Evolutionary conservation across 2,113 vertebrate species (phyloP).

Genomic region (Neodon shergylaensis): DNA sequence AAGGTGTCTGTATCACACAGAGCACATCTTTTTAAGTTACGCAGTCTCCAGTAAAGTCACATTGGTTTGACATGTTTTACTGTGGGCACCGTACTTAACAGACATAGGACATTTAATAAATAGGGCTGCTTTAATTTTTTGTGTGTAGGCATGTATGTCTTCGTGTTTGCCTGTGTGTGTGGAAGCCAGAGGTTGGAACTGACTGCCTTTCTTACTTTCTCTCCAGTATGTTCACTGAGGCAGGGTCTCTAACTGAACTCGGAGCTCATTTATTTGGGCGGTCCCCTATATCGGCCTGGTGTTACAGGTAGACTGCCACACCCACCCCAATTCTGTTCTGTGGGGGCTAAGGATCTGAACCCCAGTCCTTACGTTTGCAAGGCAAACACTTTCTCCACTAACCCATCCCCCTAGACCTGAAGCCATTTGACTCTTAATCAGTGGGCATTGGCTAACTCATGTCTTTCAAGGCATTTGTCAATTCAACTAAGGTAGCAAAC

Average conservation of each 20-base stretch:
- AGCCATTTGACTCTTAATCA: background rate
- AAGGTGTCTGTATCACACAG: rapidly evolving
- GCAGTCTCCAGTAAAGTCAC: background rate
- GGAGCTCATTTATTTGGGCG: background rate
- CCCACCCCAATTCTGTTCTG: background rate
- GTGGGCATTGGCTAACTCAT: background rate
- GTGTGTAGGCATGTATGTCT: background rate
- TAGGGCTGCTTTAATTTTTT: background rate
- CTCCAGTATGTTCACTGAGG: background rate
- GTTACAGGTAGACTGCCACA: background rate
- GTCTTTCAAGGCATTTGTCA: background rate
- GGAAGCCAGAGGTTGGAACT: background rate
- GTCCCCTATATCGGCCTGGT: background rate
- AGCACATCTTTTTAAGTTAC: background rate
- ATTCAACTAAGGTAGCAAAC: background rate
- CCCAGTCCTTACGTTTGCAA: no score
- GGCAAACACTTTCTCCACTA: background rate
- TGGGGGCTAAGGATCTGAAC: background rate
- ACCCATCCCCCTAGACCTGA: no score
- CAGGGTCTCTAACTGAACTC: no score
- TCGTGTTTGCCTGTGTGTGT: background rate
- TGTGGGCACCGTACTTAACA: background rate
- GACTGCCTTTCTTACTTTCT: background rate
- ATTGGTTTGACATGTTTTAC: background rate
- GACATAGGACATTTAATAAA: background rate